These are phyloP conservation scores for Zapornia atra DNA, from an alignment of 2,113 vertebrate species.

Conservation along the genomic window DNA sequence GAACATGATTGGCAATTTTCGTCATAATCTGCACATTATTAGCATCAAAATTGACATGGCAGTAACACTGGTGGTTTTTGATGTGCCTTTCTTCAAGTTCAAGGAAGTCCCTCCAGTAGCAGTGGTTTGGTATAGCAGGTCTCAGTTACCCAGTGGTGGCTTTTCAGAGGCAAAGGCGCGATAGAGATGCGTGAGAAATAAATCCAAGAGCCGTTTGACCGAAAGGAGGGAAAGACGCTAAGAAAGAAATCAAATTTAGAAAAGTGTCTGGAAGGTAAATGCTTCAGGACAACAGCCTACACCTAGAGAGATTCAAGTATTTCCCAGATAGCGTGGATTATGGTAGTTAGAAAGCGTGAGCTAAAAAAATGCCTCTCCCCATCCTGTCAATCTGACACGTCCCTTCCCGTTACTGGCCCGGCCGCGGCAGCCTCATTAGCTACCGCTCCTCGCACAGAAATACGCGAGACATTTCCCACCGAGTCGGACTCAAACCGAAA, in stretches of 20 bases:
- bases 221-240: background rate
- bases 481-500: background rate
- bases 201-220: constrained; percentile 53
- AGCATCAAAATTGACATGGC: constrained; percentile 98
- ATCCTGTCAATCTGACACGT: constrained; percentile 11
- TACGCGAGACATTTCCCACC: constrained; percentile 7
- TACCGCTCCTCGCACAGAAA: background rate
- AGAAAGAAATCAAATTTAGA: constrained; percentile 33
- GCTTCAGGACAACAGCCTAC: constrained; percentile 44
- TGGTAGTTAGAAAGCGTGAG: constrained; percentile 44
- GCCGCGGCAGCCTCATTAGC: background rate
- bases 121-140: constrained; percentile 74
- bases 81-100: constrained; percentile 91
- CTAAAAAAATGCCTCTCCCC: constrained; percentile 41
- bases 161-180: constrained; percentile 71
- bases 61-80: constrained; percentile 88
- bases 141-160: constrained; percentile 77
- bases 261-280: constrained; percentile 58
- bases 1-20: constrained; percentile 99
- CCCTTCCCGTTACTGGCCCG: background rate
- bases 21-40: constrained; percentile 99
- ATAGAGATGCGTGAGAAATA: constrained; percentile 66
- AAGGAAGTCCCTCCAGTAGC: constrained; percentile 87
- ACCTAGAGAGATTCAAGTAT: constrained; percentile 83
- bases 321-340: constrained; percentile 74